Evolutionary conservation across 2,797 vertebrate species (phyloP).

Genomic region (Tapera naevia): DNA sequence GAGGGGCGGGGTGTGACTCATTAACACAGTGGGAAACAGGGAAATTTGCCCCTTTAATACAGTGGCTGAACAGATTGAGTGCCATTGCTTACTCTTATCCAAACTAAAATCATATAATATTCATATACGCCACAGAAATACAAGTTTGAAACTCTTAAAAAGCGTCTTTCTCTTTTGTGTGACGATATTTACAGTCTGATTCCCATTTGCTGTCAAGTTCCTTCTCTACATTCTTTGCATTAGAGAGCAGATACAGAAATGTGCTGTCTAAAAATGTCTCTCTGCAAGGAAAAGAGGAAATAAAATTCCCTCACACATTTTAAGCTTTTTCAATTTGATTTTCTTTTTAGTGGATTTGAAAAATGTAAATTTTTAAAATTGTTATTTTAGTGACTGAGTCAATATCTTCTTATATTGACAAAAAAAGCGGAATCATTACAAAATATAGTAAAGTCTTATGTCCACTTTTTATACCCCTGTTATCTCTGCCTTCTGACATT

Average conservation of each 20-base stretch:
- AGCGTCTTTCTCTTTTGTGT: not conserved
- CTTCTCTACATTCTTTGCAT: not conserved
- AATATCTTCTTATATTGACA: not conserved
- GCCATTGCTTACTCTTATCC: not conserved
- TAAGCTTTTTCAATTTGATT: not conserved
- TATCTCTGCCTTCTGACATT: not conserved
- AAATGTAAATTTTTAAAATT: not conserved
- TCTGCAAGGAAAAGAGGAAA: not conserved
- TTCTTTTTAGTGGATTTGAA: not conserved
- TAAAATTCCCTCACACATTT: not conserved
- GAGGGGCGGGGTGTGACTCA: too few species aligned
- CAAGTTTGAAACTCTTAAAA: not conserved
- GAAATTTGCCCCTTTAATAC: not conserved
- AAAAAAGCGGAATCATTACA: not conserved
- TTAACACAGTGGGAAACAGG: not conserved
- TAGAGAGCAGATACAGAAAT: rapidly evolving
- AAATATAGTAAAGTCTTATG: not conserved
- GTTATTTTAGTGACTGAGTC: not conserved
- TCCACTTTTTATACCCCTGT: not conserved
- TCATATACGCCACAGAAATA: not conserved
- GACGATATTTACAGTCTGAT: not conserved
- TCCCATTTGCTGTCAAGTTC: not conserved
- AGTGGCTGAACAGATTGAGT: rapidly evolving
- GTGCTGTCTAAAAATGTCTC: not conserved
- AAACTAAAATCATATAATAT: not conserved